phyloP scores from a whole-genome alignment of 2,797 vertebrate genomes.

The Potorous gilbertii region DNA sequence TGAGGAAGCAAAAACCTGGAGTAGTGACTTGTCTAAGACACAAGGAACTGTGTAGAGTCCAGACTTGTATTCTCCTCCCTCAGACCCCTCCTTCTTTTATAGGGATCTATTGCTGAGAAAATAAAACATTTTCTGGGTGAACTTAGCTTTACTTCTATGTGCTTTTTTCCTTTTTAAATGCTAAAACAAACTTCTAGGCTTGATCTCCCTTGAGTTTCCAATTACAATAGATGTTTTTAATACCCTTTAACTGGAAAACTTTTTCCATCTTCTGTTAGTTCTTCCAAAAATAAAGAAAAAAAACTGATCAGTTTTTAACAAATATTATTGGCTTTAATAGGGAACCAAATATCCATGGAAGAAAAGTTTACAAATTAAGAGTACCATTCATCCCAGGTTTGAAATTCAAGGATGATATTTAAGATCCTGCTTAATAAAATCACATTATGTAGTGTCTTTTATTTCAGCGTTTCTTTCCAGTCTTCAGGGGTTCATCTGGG shows the following conservation, averaged over 20 bases:
- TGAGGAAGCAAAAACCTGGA: not conserved
- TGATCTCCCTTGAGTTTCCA: rapidly evolving
- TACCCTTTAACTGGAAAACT: not conserved
- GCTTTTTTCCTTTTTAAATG: not conserved
- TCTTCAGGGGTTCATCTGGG: not conserved
- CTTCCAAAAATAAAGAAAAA: not conserved
- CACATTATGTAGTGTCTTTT: not conserved
- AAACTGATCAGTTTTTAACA: not conserved
- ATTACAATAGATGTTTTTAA: not conserved
- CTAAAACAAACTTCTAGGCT: not conserved
- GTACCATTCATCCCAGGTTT: not conserved
- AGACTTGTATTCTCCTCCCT: not conserved
- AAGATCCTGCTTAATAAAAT: not conserved
- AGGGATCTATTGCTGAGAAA: not conserved
- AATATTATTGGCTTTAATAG: not conserved
- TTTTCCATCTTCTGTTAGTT: slow-evolving; percentile 1
- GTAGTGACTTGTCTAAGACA: not conserved
- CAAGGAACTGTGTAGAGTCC: not conserved
- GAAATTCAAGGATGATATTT: not conserved
- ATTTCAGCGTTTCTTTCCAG: not conserved
- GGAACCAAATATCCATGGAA: not conserved
- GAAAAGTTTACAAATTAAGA: not conserved
- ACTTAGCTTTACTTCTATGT: not conserved
- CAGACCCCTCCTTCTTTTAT: not conserved
- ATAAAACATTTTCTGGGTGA: not conserved